Evolutionary conservation across 2,888 invertebrate genomes (phyloP), one percentile per base, ranked within the genome.

Genomic region (Sipha maydis): DNA sequence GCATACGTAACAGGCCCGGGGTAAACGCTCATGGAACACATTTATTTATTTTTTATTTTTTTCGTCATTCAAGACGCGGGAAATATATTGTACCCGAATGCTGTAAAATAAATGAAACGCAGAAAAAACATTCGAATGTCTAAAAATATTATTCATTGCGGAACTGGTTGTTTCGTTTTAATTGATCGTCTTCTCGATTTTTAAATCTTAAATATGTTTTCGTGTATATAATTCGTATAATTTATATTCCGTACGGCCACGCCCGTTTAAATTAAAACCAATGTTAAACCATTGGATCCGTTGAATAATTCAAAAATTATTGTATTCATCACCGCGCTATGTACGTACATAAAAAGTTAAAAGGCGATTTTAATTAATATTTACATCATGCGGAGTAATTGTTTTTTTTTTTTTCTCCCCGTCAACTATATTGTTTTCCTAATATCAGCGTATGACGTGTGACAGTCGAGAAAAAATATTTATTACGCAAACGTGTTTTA

Each of bases 131-230:
- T 69, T 25, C n/a, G 69, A 69, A n/a, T 28, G 28, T 69, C 1
- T 69, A 11, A n/a, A 69, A 69, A 9, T 69, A 69, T 7, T 28
- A 69, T 28, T 69, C 69, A 17, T 28, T n/a, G 28, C 69, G 69
- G 69, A 69, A 69, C 69, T 69, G 69, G 69, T 69, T 69, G 69
- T 69, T n/a, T 69, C 69, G 69, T 69, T 69, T 69, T 69, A 69
- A 69, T 69, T 69, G 69, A 69, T 69, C 69, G 28, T 69, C 69
- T n/a, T 69, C 69, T 69, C 69, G 69, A 11, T n/a, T 69, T n/a
- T 69, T 7, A 69, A 69, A 69, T 25, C 69, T 25, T n/a, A 69
- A 69, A 69, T 28, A 69, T 9, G 28, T 69, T 69, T 69, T 69
- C 28, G 28, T 69, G 69, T 7, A 3, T 17, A 11, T 69, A 28